Percentiles rank a stretch among this genome's conserved stretches.
phyloP scores from a whole-genome alignment of 2,113 vertebrate species.

The Dicrurus megarhynchus region DNA sequence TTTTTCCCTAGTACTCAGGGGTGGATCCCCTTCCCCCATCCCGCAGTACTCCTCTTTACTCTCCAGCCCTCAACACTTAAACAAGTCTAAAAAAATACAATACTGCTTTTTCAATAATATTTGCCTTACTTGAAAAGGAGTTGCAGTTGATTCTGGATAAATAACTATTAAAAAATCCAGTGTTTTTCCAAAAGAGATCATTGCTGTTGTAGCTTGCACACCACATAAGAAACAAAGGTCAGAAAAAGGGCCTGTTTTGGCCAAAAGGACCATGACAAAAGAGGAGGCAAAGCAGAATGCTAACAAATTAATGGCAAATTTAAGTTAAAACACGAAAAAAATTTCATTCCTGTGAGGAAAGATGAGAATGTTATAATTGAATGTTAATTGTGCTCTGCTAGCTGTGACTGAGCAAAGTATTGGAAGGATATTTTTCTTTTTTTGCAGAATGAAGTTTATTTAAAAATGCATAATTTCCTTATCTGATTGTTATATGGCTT shows the following conservation, averaged over 20 bases:
- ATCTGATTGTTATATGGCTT: neutral
- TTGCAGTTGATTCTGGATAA: neutral
- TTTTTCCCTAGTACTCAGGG: neutral
- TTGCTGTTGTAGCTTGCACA: neutral
- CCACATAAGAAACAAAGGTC: neutral
- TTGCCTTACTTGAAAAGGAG: neutral
- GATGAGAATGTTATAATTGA: neutral
- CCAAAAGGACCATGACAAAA: neutral
- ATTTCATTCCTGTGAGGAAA: neutral
- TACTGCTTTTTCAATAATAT: neutral
- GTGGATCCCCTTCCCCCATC: fast-evolving
- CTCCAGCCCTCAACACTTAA: neutral
- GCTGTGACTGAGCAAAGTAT: neutral
- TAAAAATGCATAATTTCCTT: neutral
- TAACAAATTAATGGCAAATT: neutral
- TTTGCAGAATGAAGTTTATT: neutral
- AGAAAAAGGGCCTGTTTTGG: neutral
- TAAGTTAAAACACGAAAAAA: neutral
- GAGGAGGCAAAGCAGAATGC: neutral
- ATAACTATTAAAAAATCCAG: neutral
- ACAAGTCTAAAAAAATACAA: neutral
- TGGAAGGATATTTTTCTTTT: neutral
- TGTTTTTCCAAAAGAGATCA: neutral
- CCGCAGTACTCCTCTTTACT: neutral
- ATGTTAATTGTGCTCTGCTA: neutral